Percentiles rank a stretch among this genome's conserved stretches.
phyloP scores from a whole-genome alignment of 2,888 invertebrate species.

The Philonicus albiceps region DNA sequence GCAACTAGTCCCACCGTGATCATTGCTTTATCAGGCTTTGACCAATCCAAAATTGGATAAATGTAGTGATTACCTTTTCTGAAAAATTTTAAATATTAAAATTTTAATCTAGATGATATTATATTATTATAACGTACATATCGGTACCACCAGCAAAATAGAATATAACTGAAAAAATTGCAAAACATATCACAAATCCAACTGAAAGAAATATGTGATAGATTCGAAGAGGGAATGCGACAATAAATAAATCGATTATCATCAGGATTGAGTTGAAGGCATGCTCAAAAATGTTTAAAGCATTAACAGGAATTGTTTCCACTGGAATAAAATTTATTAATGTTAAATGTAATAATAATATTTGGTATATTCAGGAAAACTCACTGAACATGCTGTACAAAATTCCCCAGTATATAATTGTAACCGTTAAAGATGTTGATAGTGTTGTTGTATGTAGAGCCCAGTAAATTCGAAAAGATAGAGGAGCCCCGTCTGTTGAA shows the following conservation, averaged over 20 bases:
- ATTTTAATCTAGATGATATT: background rate
- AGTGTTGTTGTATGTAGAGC: constrained; percentile 72
- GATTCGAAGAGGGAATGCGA: constrained; percentile 75
- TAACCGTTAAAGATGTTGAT: constrained; percentile 73
- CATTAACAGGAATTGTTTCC: constrained; percentile 69
- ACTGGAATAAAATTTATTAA: constrained; percentile 62
- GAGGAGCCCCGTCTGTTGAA: constrained; percentile 53
- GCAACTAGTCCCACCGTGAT: constrained; percentile 58
- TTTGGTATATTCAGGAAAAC: background rate
- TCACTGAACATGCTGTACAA: constrained; percentile 57
- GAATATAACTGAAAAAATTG: constrained; percentile 69
- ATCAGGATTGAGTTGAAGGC: constrained; percentile 78
- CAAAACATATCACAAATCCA: constrained; percentile 67
- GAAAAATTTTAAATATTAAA: background rate
- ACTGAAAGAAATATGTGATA: constrained; percentile 72
- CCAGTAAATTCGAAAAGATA: constrained; percentile 71
- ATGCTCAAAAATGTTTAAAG: constrained; percentile 76
- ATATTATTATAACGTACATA: constrained; percentile 59
- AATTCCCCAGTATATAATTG: constrained; percentile 76
- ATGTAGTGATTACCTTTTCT: constrained; percentile 71
- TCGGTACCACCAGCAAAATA: constrained; percentile 70
- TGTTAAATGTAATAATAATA: background rate
- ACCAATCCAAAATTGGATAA: constrained; percentile 81
- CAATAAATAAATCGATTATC: constrained; percentile 74
- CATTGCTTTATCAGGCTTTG: constrained; percentile 66